Conservation (phyloP, 2,888 invertebrate species). For the Pherbina coryleti region DNA sequence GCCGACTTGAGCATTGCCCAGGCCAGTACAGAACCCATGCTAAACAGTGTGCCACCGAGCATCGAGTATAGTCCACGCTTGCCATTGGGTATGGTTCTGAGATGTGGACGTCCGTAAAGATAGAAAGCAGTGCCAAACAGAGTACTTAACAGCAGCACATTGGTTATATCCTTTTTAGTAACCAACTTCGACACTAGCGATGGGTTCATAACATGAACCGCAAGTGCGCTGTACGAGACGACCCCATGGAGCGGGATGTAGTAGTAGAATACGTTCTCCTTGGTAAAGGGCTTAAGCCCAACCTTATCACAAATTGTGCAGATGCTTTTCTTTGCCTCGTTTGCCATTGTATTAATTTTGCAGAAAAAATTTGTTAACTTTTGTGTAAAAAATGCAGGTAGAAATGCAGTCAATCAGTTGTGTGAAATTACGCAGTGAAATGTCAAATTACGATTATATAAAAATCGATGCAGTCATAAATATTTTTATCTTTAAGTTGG, state of each 20-base stretch:
- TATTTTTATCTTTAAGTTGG: constrained; percentile 24
- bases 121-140: constrained; percentile 87
- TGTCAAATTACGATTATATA: constrained; percentile 41
- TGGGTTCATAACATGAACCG: constrained; percentile 88
- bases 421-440: constrained; percentile 30
- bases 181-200: constrained; percentile 78
- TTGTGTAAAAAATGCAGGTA: constrained; percentile 10
- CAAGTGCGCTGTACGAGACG: constrained; percentile 81
- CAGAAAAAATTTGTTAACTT: constrained; percentile 1
- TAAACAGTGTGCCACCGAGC: constrained; percentile 84
- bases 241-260: constrained; percentile 83
- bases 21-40: constrained; percentile 88
- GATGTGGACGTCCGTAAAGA: constrained; percentile 84
- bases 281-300: constrained; percentile 77
- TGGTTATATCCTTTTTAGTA: constrained; percentile 78
- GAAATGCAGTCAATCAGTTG: constrained; percentile 18
- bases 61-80: constrained; percentile 77
- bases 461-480: constrained; percentile 36
- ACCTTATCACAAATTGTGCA: constrained; percentile 65
- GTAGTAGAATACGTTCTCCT: constrained; percentile 79
- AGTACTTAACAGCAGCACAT: constrained; percentile 83
- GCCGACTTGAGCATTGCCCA: constrained; percentile 89
- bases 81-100: constrained; percentile 75
- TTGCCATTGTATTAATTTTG: constrained; percentile 54
- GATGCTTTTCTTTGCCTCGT: constrained; percentile 51